These are phyloP conservation scores for Protobothrops mucrosquamatus DNA, from an alignment of 2,113 vertebrate species.

Conservation along the genomic window DNA sequence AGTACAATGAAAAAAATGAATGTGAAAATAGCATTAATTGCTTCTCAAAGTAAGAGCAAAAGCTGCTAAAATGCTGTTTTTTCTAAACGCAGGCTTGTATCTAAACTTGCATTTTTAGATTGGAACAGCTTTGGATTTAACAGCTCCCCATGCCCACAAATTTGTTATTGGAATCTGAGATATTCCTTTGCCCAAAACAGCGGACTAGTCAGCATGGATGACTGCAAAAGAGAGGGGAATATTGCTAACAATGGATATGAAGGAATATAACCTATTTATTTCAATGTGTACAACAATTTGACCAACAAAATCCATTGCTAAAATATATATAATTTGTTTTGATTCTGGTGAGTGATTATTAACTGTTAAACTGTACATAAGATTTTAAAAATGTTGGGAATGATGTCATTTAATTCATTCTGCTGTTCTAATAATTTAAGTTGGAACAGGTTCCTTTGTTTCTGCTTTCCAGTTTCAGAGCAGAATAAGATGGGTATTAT, in stretches of 20 bases:
- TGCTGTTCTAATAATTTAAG: background rate
- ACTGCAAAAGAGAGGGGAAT: background rate
- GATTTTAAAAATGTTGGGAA: background rate
- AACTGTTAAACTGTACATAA: background rate
- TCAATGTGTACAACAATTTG: background rate
- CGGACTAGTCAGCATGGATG: background rate
- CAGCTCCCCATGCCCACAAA: background rate
- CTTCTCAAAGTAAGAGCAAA: background rate
- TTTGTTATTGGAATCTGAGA: background rate
- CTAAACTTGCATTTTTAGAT: background rate
- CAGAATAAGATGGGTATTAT: slow-evolving; percentile 5
- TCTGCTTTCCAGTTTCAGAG: background rate
- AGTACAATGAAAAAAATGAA: background rate
- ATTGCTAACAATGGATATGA: background rate
- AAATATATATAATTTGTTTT: background rate
- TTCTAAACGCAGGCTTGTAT: background rate
- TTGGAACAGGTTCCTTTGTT: background rate
- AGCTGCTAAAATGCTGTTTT: background rate
- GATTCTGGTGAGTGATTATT: background rate
- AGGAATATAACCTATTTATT: background rate
- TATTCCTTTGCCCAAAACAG: background rate
- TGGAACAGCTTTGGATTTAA: background rate
- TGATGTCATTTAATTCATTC: background rate
- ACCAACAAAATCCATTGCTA: background rate
- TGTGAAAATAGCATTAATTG: background rate